These are phyloP conservation scores for Mormyrus proboscirostris DNA, from an alignment of 2,797 vertebrate species.

Conservation along the genomic window DNA sequence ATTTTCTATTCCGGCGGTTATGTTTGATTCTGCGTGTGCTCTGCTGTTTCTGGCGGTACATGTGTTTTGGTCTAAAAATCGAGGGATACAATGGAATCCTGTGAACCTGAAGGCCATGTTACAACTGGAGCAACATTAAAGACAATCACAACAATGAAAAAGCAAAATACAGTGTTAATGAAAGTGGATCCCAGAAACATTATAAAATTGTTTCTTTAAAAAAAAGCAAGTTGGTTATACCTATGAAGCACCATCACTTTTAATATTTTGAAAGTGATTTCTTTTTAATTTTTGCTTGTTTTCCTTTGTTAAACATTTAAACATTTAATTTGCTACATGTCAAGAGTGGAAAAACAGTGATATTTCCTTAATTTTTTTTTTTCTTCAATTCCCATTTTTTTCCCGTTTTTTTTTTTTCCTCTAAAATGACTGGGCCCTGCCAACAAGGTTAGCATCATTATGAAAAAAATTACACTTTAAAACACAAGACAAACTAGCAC, in stretches of 20 bases:
- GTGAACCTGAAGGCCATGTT: constrained; percentile 60
- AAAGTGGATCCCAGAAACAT: constrained; percentile 40
- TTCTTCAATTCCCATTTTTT: constrained; percentile 23
- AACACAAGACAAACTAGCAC: constrained; percentile 47
- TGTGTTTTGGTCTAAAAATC: neutral
- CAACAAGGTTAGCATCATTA: constrained; percentile 50
- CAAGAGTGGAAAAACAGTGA: constrained; percentile 48
- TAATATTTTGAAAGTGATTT: constrained; percentile 49
- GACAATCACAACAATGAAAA: constrained; percentile 48
- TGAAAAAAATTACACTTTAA: constrained; percentile 45
- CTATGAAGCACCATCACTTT: constrained; percentile 47
- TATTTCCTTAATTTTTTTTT: constrained; percentile 13
- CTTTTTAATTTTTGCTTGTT: constrained; percentile 35
- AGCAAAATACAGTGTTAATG: constrained; percentile 47
- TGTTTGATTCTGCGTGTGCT: neutral
- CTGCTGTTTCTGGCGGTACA: neutral
- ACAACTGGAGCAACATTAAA: constrained; percentile 40
- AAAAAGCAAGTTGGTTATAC: constrained; percentile 43
- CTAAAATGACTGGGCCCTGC: constrained; percentile 61
- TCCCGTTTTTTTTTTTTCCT: constrained; percentile 27
- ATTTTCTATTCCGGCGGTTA: neutral
- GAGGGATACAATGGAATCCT: constrained; percentile 23
- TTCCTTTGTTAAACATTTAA: constrained; percentile 51
- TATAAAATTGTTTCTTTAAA: constrained; percentile 38
- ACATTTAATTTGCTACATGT: constrained; percentile 64